Evolutionary conservation across 1,140 invertebrate species (phyloP), one percentile per base, ranked within the genome.

Genomic region (Caenorhabditis inopinata): DNA sequence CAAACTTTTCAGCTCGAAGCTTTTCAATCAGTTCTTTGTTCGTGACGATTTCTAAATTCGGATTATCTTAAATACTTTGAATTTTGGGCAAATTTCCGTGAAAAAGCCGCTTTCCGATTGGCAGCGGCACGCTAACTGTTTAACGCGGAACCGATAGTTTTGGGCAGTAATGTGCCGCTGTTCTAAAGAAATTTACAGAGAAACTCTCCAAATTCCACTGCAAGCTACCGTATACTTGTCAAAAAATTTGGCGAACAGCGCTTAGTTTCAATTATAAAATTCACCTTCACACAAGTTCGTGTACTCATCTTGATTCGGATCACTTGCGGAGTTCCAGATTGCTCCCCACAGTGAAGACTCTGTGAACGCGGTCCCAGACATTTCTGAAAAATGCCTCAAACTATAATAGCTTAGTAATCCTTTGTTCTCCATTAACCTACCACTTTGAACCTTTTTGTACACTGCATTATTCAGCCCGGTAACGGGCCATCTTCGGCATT

Each of bases 21-120:
- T 83, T 35, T 7, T 76, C 74, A 11, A 83, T 83, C 2, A 82
- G 48, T 21, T 83, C 81, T 46, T 62, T 42, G 32, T 74, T 81
- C n/a, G 62, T 45, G 9, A 82, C 35, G 4, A 83, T 76, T 49
- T 81, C 82, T 83, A 21, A 81, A 83, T 78, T 6, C 25, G 5
- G 14, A 21, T 2, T 7, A 51, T 25, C 6, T n/a, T 7, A 7
- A 6, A n/a, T 9, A 25, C 5, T 51, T 51, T n/a, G 23, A 51
- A 25, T 51, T 51, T 7, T 9, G n/a, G n/a, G n/a, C n/a, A n/a
- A n/a, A n/a, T n/a, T n/a, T n/a, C n/a, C n/a, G n/a, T n/a, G n/a
- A n/a, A n/a, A n/a, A n/a, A n/a, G n/a, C n/a, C n/a, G n/a, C n/a
- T n/a, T n/a, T n/a, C n/a, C n/a, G n/a, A n/a, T n/a, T n/a, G n/a